These are phyloP conservation scores for Luperina testacea DNA, from an alignment of 2,888 invertebrate species.

Conservation along the genomic window DNA sequence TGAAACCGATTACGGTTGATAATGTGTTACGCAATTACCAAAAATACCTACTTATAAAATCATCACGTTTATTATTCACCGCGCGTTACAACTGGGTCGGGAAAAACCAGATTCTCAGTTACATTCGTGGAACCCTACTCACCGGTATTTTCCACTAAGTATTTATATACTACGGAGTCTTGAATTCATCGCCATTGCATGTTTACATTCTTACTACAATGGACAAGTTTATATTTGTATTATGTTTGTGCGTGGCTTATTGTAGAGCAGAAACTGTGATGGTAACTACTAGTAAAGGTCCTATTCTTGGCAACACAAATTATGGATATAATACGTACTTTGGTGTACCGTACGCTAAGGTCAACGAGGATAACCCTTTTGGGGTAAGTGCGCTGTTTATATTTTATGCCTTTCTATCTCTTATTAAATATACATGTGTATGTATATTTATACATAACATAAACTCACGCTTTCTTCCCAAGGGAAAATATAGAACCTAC, in stretches of 20 bases:
- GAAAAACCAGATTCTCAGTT: constrained; percentile 26
- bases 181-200: constrained; percentile 2
- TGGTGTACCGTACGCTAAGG: constrained; percentile 80
- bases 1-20: too few species aligned
- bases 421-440: background rate
- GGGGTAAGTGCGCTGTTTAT: constrained; percentile 73
- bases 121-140: constrained; percentile 39
- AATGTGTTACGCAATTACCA: background rate
- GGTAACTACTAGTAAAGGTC: constrained; percentile 72
- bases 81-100: background rate
- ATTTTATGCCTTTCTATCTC: background rate
- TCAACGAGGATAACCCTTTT: constrained; percentile 77
- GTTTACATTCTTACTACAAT: constrained; percentile 28
- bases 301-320: constrained; percentile 70
- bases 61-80: background rate
- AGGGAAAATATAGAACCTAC: too few species aligned
- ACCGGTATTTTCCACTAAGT: background rate
- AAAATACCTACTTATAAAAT: constrained; percentile 3
- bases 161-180: constrained; percentile 13
- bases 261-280: constrained; percentile 12
- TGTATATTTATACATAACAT: too few species aligned
- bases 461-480: too few species aligned
- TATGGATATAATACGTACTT: constrained; percentile 76
- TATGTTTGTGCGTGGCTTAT: constrained; percentile 16
- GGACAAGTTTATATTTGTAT: constrained; percentile 25